A percentile compares a stretch with the other conserved stretches of the same genome.
Conservation (phyloP, 1,140 invertebrate species). For the Apis dorsata region DNA sequence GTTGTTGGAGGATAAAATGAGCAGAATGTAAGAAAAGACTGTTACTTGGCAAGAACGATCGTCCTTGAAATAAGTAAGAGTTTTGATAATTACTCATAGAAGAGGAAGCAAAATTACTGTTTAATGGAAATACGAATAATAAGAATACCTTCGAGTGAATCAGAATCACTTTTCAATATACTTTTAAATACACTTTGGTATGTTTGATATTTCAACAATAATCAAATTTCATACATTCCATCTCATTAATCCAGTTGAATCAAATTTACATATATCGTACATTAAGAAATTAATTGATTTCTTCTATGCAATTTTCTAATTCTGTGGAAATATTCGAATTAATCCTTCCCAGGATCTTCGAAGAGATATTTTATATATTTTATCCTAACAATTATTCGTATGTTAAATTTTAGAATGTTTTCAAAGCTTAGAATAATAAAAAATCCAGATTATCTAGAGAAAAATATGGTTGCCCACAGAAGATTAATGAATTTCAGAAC, state of each 20-base stretch:
- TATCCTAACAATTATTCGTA: too few relatives aligned
- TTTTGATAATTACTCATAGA: constrained; percentile 25
- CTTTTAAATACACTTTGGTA: not conserved
- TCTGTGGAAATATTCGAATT: too few relatives aligned
- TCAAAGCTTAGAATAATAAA: not conserved
- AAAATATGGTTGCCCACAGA: not conserved
- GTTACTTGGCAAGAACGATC: constrained; percentile 22
- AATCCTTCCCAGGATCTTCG: too few relatives aligned
- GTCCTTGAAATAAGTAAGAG: constrained; percentile 53
- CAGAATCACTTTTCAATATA: constrained; percentile 19
- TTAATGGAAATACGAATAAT: not conserved
- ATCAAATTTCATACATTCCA: too few relatives aligned
- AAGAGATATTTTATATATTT: too few relatives aligned
- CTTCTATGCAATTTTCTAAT: too few relatives aligned
- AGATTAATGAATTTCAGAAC: too few relatives aligned
- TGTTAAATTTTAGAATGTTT: too few relatives aligned
- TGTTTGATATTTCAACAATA: not conserved
- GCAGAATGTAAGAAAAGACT: constrained; percentile 9
- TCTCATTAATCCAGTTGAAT: too few relatives aligned
- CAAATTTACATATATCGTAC: too few relatives aligned
- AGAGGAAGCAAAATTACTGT: constrained; percentile 23
- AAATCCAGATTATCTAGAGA: not conserved
- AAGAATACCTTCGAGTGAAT: constrained; percentile 16
- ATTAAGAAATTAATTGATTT: too few relatives aligned
- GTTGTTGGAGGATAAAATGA: not conserved